Percentiles rank a stretch among this genome's conserved stretches.
These are phyloP conservation scores for Mormyrops attenuatus DNA, from an alignment of 2,797 vertebrate species.

Conservation along the genomic window DNA sequence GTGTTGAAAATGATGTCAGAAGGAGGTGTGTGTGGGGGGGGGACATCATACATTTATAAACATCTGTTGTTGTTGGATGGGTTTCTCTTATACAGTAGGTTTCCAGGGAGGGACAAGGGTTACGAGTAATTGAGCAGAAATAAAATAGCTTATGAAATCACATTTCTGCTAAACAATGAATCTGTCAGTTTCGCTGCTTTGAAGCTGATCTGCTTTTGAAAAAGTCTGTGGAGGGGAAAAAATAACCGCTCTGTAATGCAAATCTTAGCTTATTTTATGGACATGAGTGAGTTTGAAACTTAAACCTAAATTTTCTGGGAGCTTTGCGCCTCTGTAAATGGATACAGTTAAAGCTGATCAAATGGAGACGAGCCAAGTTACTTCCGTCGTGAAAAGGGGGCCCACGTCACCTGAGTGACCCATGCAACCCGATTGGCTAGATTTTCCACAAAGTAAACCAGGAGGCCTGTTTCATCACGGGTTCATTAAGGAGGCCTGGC, in stretches of 20 bases:
- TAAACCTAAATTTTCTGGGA: constrained; percentile 49
- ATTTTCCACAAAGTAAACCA: constrained; percentile 30
- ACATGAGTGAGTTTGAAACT: constrained; percentile 63
- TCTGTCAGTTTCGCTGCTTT: constrained; percentile 60
- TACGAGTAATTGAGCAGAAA: constrained; percentile 51
- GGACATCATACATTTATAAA: constrained; percentile 33
- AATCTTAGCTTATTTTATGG: constrained; percentile 61
- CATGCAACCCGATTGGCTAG: constrained; percentile 10
- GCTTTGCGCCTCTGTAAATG: constrained; percentile 57
- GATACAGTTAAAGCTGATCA: constrained; percentile 56
- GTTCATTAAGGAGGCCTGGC: constrained; percentile 25
- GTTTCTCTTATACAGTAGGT: constrained; percentile 32
- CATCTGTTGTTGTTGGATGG: constrained; percentile 41
- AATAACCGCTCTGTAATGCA: constrained; percentile 47
- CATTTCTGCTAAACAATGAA: constrained; percentile 57
- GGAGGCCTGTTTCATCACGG: constrained; percentile 35
- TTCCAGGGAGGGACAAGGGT: constrained; percentile 36
- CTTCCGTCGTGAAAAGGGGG: constrained; percentile 50
- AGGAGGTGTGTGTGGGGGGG: not conserved
- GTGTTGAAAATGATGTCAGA: constrained; percentile 63
- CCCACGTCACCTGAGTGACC: constrained; percentile 30
- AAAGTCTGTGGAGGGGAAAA: constrained; percentile 30
- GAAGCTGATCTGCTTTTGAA: constrained; percentile 63
- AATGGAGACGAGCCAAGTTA: constrained; percentile 61
- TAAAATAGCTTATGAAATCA: constrained; percentile 55